These are phyloP conservation scores for Gari tellinella DNA, from an alignment of 2,888 invertebrate genomes.

Conservation along the genomic window DNA sequence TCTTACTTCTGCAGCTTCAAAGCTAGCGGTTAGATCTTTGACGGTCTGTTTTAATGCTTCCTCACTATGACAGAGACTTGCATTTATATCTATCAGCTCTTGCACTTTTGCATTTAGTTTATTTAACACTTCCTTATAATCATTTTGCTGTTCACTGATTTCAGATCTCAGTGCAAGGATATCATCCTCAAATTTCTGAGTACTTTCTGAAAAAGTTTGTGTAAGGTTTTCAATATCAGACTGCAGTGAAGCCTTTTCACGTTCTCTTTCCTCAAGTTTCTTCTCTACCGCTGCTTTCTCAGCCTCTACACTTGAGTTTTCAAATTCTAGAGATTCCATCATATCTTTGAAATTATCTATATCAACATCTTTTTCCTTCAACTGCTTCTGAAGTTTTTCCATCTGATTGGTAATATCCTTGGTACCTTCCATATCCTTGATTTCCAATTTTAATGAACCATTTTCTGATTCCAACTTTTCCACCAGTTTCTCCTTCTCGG, in stretches of 20 bases:
- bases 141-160: constrained; percentile 26
- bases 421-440: constrained; percentile 8
- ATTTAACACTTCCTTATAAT: constrained; percentile 37
- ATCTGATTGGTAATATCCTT: constrained; percentile 12
- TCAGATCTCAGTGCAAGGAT: constrained; percentile 19
- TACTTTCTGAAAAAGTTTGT: neutral
- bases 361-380: constrained; percentile 47
- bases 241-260: neutral
- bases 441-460: constrained; percentile 21
- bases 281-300: constrained; percentile 55
- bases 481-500: constrained; percentile 32
- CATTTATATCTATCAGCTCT: constrained; percentile 48
- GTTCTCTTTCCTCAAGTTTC: neutral
- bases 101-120: constrained; percentile 46
- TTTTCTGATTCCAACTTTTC: constrained; percentile 30
- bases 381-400: constrained; percentile 32
- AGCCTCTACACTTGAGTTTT: constrained; percentile 61
- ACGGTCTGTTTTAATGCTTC: constrained; percentile 41
- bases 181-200: constrained; percentile 24
- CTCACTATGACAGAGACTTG: constrained; percentile 29
- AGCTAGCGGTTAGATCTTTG: constrained; percentile 35
- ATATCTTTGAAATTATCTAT: constrained; percentile 70
- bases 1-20: constrained; percentile 31
- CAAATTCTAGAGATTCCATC: constrained; percentile 73
- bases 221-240: too few species aligned